Evolutionary conservation across 2,797 vertebrate species (phyloP), one percentile per base, ranked within the genome.

Genomic region (Semaprochilodus insignis): DNA sequence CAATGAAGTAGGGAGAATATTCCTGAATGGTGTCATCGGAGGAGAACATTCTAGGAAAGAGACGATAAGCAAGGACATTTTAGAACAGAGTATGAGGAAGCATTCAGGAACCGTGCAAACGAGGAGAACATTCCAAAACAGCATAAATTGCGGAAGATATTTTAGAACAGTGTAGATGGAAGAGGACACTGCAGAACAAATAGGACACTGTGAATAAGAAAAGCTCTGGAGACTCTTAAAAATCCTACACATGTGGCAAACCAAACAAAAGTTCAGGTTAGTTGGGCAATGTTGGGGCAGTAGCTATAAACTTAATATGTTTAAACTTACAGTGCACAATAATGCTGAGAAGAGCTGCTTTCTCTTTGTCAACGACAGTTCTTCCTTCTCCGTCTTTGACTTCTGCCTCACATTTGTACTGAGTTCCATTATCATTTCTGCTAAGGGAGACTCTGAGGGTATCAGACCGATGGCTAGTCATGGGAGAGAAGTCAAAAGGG

Each of bases 251-350:
- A 8, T 27, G 21, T n/a, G 3, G 6, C 57, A 59, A 4, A 57
- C 4, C 17, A 57, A 57, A 21, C 21, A 59, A 59, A 59, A 48
- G 11, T 10, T 48, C 44, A 48, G 8, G 25, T 27, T 27, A 27
- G 23, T 14, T 62, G 60, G 25, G 14, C 3, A 27, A 62, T 27
- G 27, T 17, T 65, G 62, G 25, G 62, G 16, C 62, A 31, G 44
- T 40, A 40, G 31, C 31, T 3, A 15, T 27, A 15, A 15, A 6
- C 13, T 23, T 44, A 48, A 23, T 54, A 15, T 34, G 31, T 76
- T 31, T 76, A 7, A 75, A 87, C 94, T 95, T 76, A 95, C 95
- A 93, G 69, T 74, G 0, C 36, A 95, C 89, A 0, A 52, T 85
- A 82, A 92, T 16, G 66, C 23, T 88, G 59, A 93, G 51, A 4